Base-by-base conservation (phyloP, 2,797 vertebrate species). In the Sternotherus odoratus region DNA sequence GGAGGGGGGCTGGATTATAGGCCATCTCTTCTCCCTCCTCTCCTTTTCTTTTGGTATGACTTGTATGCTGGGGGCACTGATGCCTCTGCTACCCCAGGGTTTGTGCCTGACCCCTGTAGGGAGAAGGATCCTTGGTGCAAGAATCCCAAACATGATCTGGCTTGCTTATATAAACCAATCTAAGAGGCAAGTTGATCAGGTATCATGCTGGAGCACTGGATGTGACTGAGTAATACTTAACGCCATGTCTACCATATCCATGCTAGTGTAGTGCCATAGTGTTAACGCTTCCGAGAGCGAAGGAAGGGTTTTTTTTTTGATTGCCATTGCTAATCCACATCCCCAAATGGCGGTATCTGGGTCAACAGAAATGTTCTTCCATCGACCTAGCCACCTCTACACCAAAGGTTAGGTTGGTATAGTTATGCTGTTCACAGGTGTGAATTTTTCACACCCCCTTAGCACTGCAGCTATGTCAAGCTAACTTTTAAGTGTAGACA, bases 221-320 rank as follows among this genome's bases (percentile, higher is more conserved):
- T 11, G 1, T 0, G 5, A 56, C 78, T 2, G 0, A 3, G 12
- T 28, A 28, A 33, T 19, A 9, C 39, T 39, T 69, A 39, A 19
- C 8, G 66, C 66, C 66, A 36, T 36, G 63, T 21, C 63, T 36
- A 19, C 30, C n/a, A 36, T 23, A 69, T 36, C 36, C 66, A 39
- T 24, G 66, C 63, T 23, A 12, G 19, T 39, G n/a, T 39, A 69
- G 10, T 69, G 36, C 36, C 5, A 39, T 24, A 39, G n/a, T 6
- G 66, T 69, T 39, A 6, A 39, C 3, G 19, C n/a, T 21, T 66
- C 63, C 63, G 6, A 39, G 21, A 39, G 66, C 5, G 10, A 69
- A 39, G 36, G n/a, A 39, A 39, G n/a, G 36, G n/a, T 3, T 11
- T n/a, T 3, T 11, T n/a, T n/a, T 63, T 39, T n/a, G 21, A 36